These are phyloP conservation scores for Mus spicilegus DNA, from an alignment of 2,113 vertebrate species.

Conservation along the genomic window DNA sequence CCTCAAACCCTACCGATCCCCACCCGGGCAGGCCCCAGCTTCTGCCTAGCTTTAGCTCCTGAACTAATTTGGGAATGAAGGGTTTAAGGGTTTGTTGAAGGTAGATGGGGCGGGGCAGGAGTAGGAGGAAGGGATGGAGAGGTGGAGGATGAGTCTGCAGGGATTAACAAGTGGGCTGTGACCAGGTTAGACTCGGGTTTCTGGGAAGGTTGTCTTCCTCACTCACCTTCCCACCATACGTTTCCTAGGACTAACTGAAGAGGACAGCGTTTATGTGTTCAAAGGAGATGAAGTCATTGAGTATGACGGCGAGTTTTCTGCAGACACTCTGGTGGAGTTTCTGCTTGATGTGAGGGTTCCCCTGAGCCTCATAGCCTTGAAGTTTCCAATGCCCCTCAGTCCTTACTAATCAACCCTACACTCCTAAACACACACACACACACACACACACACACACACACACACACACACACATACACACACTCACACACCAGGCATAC, in stretches of 20 bases:
- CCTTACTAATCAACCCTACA: background rate
- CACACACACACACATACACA: background rate
- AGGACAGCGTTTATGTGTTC: constrained; percentile 95
- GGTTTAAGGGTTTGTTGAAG: background rate
- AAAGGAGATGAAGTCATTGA: constrained; percentile 94
- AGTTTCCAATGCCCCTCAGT: background rate
- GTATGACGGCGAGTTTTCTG: constrained; percentile 93
- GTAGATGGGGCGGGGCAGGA: background rate
- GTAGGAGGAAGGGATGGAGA: background rate
- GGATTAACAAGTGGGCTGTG: background rate
- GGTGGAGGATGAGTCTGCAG: background rate
- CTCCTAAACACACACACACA: background rate
- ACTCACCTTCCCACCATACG: background rate
- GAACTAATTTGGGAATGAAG: background rate
- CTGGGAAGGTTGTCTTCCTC: background rate
- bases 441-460: background rate
- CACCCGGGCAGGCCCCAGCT: background rate
- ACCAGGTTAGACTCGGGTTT: background rate
- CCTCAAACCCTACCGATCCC: no score
- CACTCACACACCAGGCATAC: background rate
- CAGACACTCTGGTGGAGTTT: constrained; percentile 95
- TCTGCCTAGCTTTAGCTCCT: background rate
- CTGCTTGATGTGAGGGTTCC: constrained; percentile 92
- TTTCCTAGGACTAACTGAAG: constrained; percentile 90
- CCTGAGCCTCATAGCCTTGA: background rate